Base-by-base conservation (phyloP, 2,113 vertebrate genomes). In the Spilogale gracilis region DNA sequence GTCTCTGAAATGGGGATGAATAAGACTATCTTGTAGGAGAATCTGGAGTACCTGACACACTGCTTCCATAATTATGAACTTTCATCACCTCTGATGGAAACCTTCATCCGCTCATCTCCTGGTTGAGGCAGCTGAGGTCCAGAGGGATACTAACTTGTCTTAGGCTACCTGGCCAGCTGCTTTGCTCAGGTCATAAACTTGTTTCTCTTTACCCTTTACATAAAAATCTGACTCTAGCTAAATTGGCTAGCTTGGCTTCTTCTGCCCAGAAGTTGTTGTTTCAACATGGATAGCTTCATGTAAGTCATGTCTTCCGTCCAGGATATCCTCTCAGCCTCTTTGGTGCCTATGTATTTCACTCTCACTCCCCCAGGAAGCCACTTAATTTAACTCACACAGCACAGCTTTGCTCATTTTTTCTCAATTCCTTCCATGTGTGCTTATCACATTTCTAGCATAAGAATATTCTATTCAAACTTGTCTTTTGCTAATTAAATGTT, bases 261-360 rank as follows among this genome's bases (percentile, higher is more conserved):
- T 91, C 67, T 17, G 38, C 43, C 50, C 73, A 56, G 56, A 94
- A 87, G 73, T 23, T 73, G n/a, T 45, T 73, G 4, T 90, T 84
- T 56, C n/a, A 17, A 10, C 12, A 25, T 65, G 50, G 20, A 13
- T 4, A 23, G 30, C 54, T 69, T 87, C 21, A 2, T 27, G 43
- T 30, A 43, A 9, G 9, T 6, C 45, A 16, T 76, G 54, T 50
- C 76, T 74, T n/a, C 79, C n/a, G 0, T 0, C 3, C 0, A 12
- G 43, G 8, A 21, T 11, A 45, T 23, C 30, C 13, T 23, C 45
- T 32, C n/a, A 12, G 3, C 74, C 87, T 86, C 21, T 1, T 30
- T 27, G 14, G 5, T 65, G 32, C 50, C 60, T 67, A 7, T 18
- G 38, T 17, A 3, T 23, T 9, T 30, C 14, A 52, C 38, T 32